Percentiles rank a stretch among this genome's conserved stretches.
phyloP scores from a whole-genome alignment of 2,113 vertebrate species.

The Picathartes gymnocephalus region DNA sequence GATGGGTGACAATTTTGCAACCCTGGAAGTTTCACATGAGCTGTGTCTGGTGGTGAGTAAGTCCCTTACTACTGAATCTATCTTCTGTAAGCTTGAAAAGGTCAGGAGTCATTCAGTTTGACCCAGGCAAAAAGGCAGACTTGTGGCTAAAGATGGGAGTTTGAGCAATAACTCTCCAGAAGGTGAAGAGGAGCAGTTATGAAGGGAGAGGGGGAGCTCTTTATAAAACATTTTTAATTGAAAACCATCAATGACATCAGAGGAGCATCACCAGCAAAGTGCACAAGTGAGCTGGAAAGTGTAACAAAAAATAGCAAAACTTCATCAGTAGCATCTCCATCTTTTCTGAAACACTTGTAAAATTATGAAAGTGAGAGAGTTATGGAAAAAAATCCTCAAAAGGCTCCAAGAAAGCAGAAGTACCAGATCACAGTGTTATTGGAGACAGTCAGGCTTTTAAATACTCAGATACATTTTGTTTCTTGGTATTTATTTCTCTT shows the following conservation, averaged over 20 bases:
- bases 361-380: neutral
- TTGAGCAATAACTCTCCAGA: neutral
- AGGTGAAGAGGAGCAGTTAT: neutral
- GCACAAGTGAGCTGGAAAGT: neutral
- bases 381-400: neutral
- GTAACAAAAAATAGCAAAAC: neutral
- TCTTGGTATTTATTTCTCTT: neutral
- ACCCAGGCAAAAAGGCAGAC: neutral
- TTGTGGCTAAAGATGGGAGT: neutral
- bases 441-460: neutral
- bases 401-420: neutral
- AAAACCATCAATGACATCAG: neutral
- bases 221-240: neutral
- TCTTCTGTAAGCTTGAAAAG: neutral
- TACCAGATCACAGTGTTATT: neutral
- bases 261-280: neutral
- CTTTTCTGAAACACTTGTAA: neutral
- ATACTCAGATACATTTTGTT: neutral
- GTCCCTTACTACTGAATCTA: neutral
- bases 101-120: neutral
- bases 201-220: neutral
- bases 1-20: neutral
- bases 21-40: neutral
- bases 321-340: neutral
- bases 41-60: rapidly evolving